Base-by-base conservation (phyloP, 2,888 invertebrate genomes). In the Sabellastarte sp. region DNA sequence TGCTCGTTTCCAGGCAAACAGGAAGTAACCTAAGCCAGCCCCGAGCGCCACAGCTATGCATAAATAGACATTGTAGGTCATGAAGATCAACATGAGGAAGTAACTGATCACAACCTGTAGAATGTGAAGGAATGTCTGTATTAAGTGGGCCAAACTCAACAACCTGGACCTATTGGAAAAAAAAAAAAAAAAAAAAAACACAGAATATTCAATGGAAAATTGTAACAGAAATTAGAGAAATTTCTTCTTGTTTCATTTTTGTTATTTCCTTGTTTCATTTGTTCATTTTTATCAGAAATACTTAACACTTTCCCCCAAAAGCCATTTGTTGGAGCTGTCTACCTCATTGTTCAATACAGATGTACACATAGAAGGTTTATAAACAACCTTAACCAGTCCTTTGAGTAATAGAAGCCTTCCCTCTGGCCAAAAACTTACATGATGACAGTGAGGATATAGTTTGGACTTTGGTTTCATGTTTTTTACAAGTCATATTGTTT, bases 41-140 rank as follows among this genome's bases (percentile, higher is more conserved):
- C 95, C 95, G 15, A 92, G 80, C 0, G 93, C 91, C 0, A 95
- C 92, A 0, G 93, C 93, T 60, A 92, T 83, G 81, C 94, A 94
- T 65, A 96, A 87, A 93, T 93, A 96, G n/a, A 90, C 89, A 81
- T 95, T 95, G 88, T 93, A 96, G 0, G 95, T 95, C 95, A 96
- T 96, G 83, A 95, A 95, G 75, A 95, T 92, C 82, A 96, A 86
- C 95, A 96, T 96, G 60, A 96, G 87, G 85, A 94, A 90, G 85
- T 95, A 95, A 72, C 93, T 93, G 67, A 95, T 86, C 63, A 92
- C 88, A 78, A 95, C 91, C 86, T 95, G 95, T 28, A 95, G 79
- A 66, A 93, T 89, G 81, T 96, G 95, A 30, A 95, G 88, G 60
- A 90, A 84, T 32, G 95, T 94, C 85, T 95, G 95, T 84, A 90